These are phyloP conservation scores for Altica lythri DNA, from an alignment of 2,888 invertebrate genomes.

Conservation along the genomic window DNA sequence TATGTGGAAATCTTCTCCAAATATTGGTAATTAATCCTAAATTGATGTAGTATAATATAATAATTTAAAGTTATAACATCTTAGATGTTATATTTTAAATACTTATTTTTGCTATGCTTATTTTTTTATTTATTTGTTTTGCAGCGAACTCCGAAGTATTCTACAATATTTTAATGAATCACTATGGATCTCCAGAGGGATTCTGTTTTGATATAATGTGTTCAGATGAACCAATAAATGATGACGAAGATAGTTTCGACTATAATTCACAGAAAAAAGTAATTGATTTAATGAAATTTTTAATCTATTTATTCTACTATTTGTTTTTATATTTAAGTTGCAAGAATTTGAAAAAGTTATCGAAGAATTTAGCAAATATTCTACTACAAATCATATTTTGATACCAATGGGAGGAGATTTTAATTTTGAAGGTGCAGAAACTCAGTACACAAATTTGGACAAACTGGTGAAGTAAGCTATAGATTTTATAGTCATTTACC, in stretches of 20 bases:
- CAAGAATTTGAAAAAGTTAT: constrained; percentile 42
- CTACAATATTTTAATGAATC: constrained; percentile 22
- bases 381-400: constrained; percentile 63
- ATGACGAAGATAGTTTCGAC: constrained; percentile 60
- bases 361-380: constrained; percentile 47
- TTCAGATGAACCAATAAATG: constrained; percentile 61
- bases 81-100: too few relatives aligned
- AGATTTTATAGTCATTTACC: too few relatives aligned
- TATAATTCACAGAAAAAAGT: constrained; percentile 60
- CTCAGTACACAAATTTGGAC: constrained; percentile 66
- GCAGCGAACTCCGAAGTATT: not conserved
- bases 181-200: constrained; percentile 53
- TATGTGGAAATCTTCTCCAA: constrained; percentile 69
- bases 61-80: too few relatives aligned
- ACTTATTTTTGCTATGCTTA: too few relatives aligned
- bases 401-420: constrained; percentile 72
- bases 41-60: too few relatives aligned
- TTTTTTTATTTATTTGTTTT: too few relatives aligned
- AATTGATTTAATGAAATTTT: constrained; percentile 10
- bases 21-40: constrained; percentile 59
- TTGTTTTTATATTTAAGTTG: constrained; percentile 3
- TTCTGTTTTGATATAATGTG: constrained; percentile 58
- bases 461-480: constrained; percentile 54
- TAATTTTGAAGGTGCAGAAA: constrained; percentile 63
- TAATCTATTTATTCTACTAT: not conserved